phyloP scores from a whole-genome alignment of 2,113 vertebrate species.

The Myotis lucifugus region DNA sequence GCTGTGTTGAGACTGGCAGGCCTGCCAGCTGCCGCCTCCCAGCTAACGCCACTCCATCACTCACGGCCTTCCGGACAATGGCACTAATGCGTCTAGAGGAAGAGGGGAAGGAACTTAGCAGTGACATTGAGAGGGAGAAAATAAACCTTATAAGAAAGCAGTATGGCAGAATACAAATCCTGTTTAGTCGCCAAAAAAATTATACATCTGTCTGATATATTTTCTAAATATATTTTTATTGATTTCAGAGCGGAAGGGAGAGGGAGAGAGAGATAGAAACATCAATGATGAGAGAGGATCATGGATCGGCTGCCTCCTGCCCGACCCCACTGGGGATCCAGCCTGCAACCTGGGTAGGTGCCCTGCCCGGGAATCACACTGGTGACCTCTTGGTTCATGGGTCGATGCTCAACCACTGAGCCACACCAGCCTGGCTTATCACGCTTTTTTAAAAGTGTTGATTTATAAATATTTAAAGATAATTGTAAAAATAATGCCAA shows the following conservation, averaged over 20 bases:
- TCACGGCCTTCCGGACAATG: constrained; percentile 8
- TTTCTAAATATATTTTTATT: too few relatives aligned
- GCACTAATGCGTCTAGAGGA: not conserved
- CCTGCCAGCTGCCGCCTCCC: not conserved
- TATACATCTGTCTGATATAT: not conserved
- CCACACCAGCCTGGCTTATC: not conserved
- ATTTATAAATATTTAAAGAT: not conserved
- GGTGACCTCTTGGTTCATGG: too few relatives aligned
- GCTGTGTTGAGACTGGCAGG: constrained; percentile 61
- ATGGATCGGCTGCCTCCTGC: too few relatives aligned
- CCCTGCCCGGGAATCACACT: too few relatives aligned
- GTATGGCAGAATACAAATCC: not conserved
- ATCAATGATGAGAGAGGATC: too few relatives aligned
- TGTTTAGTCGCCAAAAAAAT: not conserved
- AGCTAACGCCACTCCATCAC: not conserved
- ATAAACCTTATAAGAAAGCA: not conserved
- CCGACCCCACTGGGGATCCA: too few relatives aligned
- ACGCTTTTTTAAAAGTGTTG: not conserved
- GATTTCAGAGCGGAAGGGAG: too few relatives aligned
- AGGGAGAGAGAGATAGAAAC: too few relatives aligned
- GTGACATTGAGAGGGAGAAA: not conserved
- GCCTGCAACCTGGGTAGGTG: too few relatives aligned
- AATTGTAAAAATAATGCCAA: not conserved
- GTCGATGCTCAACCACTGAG: too few relatives aligned
- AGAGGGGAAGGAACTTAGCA: not conserved